phyloP scores from a whole-genome alignment of 2,888 invertebrate species.

The Ethmia dodecea region DNA sequence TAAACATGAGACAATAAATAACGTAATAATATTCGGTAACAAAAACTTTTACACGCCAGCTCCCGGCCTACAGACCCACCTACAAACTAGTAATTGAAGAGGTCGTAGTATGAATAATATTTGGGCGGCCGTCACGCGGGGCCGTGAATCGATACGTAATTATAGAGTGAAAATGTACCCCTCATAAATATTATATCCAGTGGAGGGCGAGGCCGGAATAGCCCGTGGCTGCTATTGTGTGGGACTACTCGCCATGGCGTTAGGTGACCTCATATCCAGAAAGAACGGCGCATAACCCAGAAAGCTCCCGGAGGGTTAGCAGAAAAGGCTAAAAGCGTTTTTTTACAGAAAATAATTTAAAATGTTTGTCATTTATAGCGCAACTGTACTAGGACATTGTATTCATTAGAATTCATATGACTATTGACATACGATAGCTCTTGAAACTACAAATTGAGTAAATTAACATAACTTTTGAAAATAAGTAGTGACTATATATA shows the following conservation, averaged over 20 bases:
- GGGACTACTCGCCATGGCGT: conserved; percentile 38
- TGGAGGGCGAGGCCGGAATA: conserved; percentile 68
- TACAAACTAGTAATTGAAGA: conserved; percentile 61
- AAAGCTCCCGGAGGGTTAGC: conserved; percentile 3
- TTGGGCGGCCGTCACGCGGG: conserved; percentile 62
- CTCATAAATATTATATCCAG: conserved; percentile 72
- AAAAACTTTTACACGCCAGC: conserved; percentile 3
- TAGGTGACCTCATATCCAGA: conserved; percentile 30
- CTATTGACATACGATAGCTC: too few species aligned
- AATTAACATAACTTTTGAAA: too few species aligned
- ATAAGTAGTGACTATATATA: too few species aligned
- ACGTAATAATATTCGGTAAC: background rate
- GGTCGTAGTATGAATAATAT: conserved; percentile 66
- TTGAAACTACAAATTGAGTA: too few species aligned
- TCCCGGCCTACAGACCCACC: conserved; percentile 26
- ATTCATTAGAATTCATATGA: too few species aligned
- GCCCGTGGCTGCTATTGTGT: conserved; percentile 62
- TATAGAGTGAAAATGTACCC: conserved; percentile 73
- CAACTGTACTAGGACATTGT: too few species aligned
- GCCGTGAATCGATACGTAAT: conserved; percentile 71
- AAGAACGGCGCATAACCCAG: conserved; percentile 14
- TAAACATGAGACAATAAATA: too few species aligned
- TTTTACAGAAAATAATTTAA: too few species aligned
- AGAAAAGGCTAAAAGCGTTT: background rate
- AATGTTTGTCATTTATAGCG: too few species aligned